Conservation (phyloP, 2,888 invertebrate genomes). For the Acleris sparsana region DNA sequence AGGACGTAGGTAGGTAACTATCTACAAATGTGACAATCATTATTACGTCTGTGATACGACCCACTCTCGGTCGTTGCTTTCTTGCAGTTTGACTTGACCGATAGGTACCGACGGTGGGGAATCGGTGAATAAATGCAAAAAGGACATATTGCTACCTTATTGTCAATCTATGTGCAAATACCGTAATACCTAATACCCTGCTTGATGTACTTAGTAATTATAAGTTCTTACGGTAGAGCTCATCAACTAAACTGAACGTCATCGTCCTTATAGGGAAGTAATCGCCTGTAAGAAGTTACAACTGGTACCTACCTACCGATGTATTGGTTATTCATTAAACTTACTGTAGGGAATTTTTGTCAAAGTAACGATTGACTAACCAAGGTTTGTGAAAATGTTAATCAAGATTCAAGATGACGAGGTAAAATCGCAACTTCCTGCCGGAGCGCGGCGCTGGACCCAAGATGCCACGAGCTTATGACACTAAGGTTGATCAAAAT, state of each 20-base stretch:
- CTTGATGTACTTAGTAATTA: not conserved
- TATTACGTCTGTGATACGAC: not conserved
- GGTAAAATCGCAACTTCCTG: not conserved
- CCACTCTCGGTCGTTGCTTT: not conserved
- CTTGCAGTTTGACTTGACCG: constrained; percentile 2
- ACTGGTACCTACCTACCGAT: too few relatives aligned
- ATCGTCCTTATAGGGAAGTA: not conserved
- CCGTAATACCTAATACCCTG: not conserved
- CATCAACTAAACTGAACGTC: not conserved
- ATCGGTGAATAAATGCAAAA: not conserved
- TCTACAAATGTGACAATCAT: not conserved
- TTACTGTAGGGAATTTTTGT: too few relatives aligned
- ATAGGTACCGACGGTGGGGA: not conserved
- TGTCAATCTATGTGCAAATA: too few relatives aligned
- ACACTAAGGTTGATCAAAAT: constrained; percentile 68
- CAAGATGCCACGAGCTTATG: constrained; percentile 56
- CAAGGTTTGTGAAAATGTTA: not conserved
- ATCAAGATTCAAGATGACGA: constrained; percentile 1
- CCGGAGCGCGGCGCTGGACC: not conserved
- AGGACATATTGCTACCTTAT: too few relatives aligned
- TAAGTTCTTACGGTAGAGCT: not conserved
- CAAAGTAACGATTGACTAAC: too few relatives aligned
- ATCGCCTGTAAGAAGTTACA: not conserved
- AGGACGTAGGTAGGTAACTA: not conserved
- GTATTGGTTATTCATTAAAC: too few relatives aligned